phyloP scores from a whole-genome alignment of 2,113 vertebrate species.

The Cheirogaleus medius region DNA sequence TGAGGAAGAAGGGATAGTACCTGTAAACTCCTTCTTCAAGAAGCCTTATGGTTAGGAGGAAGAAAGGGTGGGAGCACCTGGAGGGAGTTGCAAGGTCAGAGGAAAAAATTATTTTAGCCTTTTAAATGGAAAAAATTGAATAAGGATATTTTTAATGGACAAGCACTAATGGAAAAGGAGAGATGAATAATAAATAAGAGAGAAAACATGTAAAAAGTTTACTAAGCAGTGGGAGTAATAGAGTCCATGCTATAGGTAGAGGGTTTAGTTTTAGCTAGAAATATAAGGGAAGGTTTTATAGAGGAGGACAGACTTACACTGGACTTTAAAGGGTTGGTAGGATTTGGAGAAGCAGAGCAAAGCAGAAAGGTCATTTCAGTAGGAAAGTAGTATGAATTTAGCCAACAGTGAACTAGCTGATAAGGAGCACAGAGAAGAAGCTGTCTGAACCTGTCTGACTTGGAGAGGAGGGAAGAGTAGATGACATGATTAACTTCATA shows the following conservation, averaged over 20 bases:
- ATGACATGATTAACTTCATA: not conserved
- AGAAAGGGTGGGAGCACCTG: not conserved
- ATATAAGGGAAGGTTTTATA: not conserved
- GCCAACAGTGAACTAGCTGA: not conserved
- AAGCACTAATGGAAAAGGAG: not conserved
- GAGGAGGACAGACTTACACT: not conserved
- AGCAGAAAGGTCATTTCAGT: not conserved
- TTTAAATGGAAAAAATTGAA: slow-evolving; percentile 13
- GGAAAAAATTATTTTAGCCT: not conserved
- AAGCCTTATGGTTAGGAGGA: not conserved
- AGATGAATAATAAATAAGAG: not conserved
- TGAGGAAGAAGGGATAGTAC: not conserved
- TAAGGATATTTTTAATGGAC: not conserved
- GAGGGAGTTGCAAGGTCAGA: not conserved
- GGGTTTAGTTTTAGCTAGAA: not conserved
- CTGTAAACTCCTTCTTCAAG: not conserved
- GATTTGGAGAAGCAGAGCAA: not conserved
- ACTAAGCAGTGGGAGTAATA: not conserved
- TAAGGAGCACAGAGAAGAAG: not conserved
- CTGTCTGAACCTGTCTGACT: not conserved
- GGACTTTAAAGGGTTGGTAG: not conserved
- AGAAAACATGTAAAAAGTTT: not conserved
- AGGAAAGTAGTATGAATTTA: not conserved
- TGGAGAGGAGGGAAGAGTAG: not conserved
- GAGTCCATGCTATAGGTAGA: not conserved